Conservation (phyloP, 2,113 vertebrate species). For the Platysternon megacephalum region DNA sequence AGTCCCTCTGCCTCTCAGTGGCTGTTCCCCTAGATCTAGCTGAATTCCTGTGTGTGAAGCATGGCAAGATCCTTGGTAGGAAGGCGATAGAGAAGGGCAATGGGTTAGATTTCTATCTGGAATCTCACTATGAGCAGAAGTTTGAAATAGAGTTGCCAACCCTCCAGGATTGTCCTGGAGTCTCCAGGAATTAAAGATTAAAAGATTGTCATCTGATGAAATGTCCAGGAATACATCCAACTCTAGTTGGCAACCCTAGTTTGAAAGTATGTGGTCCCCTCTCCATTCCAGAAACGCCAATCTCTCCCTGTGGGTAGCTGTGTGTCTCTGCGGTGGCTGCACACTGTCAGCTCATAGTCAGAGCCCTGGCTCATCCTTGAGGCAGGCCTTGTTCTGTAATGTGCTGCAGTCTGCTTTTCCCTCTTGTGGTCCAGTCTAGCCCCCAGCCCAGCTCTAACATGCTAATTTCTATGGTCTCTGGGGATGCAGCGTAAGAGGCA, state of each 20-base stretch:
- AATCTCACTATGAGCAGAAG: neutral
- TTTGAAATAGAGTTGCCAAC: neutral
- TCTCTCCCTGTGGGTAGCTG: neutral
- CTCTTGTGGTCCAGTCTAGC: accelerated
- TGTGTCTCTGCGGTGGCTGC: neutral
- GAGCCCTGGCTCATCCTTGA: neutral
- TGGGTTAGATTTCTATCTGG: neutral
- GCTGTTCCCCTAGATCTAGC: neutral
- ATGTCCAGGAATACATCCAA: too few relatives aligned
- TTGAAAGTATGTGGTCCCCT: neutral
- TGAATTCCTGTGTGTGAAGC: neutral
- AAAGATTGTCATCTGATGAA: too few relatives aligned
- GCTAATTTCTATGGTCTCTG: neutral
- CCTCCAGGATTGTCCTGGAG: too few relatives aligned
- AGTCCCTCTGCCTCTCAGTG: neutral
- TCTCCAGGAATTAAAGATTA: too few relatives aligned
- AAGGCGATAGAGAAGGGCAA: neutral
- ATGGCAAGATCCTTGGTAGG: neutral
- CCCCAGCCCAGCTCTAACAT: neutral
- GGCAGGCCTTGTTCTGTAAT: neutral
- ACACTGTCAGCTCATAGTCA: neutral
- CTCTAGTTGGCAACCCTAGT: too few relatives aligned
- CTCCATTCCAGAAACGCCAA: neutral
- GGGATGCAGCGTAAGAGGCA: neutral
- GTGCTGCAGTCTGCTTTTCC: neutral